Conservation (phyloP, 2,888 invertebrate species). For the Watsonalla cultraria region DNA sequence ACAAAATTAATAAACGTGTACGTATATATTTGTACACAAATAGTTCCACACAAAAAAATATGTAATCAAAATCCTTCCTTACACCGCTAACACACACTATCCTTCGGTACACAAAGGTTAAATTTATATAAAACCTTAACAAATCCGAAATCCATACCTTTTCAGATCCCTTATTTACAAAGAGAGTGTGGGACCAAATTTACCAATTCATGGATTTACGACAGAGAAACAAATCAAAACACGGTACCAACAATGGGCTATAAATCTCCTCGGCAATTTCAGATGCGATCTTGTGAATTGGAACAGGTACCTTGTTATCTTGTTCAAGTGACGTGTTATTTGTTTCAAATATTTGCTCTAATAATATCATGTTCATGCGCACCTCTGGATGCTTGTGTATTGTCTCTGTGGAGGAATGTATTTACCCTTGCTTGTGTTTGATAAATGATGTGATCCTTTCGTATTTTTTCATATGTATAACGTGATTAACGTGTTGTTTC, state of each 20-base stretch:
- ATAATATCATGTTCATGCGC: slow-evolving; percentile 3
- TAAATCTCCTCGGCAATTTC: slow-evolving; percentile 64
- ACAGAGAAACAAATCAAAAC: slow-evolving; percentile 62
- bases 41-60: too few species aligned
- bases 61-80: too few species aligned
- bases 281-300: slow-evolving; percentile 60
- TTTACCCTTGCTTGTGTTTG: neutral
- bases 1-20: too few species aligned
- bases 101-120: neutral
- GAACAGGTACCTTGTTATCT: slow-evolving; percentile 44
- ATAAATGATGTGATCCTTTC: too few species aligned
- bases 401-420: neutral
- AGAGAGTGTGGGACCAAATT: slow-evolving; percentile 25
- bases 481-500: too few species aligned
- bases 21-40: too few species aligned
- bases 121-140: neutral
- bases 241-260: slow-evolving; percentile 54
- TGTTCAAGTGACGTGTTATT: slow-evolving; percentile 28
- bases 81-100: too few species aligned
- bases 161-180: neutral
- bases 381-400: neutral
- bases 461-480: too few species aligned
- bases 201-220: slow-evolving; percentile 54
- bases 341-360: slow-evolving; percentile 23
- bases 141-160: neutral